Percentiles rank a stretch among this genome's conserved stretches.
phyloP scores from a whole-genome alignment of 2,797 vertebrate species.

The Thalassophryne amazonica region DNA sequence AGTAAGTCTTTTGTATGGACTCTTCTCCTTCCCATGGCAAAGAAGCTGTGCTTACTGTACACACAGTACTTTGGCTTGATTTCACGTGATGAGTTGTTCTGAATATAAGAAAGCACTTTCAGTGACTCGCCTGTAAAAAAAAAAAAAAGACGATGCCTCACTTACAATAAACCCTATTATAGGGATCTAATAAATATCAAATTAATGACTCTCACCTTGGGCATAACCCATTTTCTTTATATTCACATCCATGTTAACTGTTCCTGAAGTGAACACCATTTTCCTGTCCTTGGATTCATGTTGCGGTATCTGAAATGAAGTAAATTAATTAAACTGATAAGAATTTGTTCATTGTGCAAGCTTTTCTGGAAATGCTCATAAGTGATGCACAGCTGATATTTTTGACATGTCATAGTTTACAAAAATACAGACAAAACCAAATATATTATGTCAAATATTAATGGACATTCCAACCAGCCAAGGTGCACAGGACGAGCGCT shows the following conservation, averaged over 20 bases:
- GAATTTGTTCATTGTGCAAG: no score
- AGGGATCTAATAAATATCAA: neutral
- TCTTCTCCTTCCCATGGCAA: conserved; percentile 83
- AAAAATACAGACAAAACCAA: no score
- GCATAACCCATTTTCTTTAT: conserved; percentile 66
- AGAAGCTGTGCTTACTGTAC: conserved; percentile 88
- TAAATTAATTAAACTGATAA: no score
- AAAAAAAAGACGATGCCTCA: neutral
- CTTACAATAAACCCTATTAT: neutral
- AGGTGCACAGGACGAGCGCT: no score
- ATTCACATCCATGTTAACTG: conserved; percentile 67
- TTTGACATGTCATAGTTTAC: no score
- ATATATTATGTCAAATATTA: no score
- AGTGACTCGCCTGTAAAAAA: conserved; percentile 83
- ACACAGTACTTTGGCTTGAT: conserved; percentile 90
- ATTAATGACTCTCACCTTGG: conserved; percentile 48
- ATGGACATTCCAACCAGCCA: no score
- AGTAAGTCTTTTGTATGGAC: conserved; percentile 82
- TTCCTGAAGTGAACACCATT: conserved; percentile 70
- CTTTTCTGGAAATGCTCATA: no score
- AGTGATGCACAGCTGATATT: no score
- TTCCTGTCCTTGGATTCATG: conserved; percentile 67
- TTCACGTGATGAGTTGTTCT: conserved; percentile 87
- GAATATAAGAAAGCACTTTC: conserved; percentile 83
- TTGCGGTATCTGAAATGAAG: conserved; percentile 63